Base-by-base conservation (phyloP, 2,797 vertebrate species). In the Malurus leucopterus region DNA sequence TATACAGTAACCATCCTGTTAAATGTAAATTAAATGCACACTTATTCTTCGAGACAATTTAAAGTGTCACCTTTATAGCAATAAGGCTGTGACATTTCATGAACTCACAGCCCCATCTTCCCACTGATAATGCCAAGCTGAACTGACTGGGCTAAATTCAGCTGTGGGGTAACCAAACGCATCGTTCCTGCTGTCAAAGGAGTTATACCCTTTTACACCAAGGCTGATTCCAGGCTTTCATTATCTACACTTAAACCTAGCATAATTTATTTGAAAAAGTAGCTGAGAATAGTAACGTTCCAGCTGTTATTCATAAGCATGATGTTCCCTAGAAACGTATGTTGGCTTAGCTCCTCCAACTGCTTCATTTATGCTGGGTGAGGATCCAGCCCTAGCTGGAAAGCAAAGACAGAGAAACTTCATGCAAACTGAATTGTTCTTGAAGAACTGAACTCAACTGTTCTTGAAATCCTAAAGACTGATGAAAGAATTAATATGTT, bases 1-100 rank as follows among this genome's bases (percentile, higher is more conserved):
- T 77, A 95, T 94, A 75, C 93, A 75, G 86, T 87, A 95, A 94
- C 80, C 65, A 84, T 17, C 88, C 67, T 93, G 69, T 75, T 95
- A 94, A 93, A 93, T 94, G 88, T 89, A 95, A 95, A 95, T 95
- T 91, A 93, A 92, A 86, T 93, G 82, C 94, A 93, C 61, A n/a
- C 64, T 89, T 93, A 89, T 40, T 88, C 80, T 92, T 91, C 86
- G 86, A 93, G 88, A 91, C 86, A 93, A 89, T 92, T 93, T 89
- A 81, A 94, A 95, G 75, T 96, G 95, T 95, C 94, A 93, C 93
- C 89, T 95, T 94, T 94, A 77, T 30, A 93, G 89, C 87, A 92
- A 77, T 89, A 94, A 95, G 92, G 61, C 90, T 93, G 83, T 94
- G 95, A 93, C 91, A 95, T 90, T 92, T 94, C 85, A 67, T 95